phyloP scores from a whole-genome alignment of 2,113 vertebrate species.

The Sporophila hypoxantha region DNA sequence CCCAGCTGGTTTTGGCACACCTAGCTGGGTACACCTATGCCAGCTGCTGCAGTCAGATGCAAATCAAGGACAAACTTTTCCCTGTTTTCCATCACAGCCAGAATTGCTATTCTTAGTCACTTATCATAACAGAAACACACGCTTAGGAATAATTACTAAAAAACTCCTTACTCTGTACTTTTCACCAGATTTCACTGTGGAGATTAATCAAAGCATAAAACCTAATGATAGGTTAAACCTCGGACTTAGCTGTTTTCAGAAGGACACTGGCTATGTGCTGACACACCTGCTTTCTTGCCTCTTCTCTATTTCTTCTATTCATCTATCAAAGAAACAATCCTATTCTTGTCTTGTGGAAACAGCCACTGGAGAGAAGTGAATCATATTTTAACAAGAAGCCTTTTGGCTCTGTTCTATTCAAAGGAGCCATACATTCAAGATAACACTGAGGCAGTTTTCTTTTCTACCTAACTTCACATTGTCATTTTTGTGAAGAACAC shows the following conservation, averaged over 20 bases:
- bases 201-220: slow-evolving; percentile 12
- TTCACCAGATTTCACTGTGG: neutral
- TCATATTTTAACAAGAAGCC: neutral
- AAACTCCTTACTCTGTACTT: neutral
- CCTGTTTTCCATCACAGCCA: neutral
- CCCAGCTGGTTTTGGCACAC: neutral
- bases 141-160: neutral
- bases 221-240: neutral
- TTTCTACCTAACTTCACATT: neutral
- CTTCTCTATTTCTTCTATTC: neutral
- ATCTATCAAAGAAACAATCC: neutral
- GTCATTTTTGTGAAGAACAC: neutral
- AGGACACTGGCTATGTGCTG: neutral
- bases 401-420: neutral
- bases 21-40: neutral
- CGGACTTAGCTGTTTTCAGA: neutral
- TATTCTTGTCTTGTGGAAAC: neutral
- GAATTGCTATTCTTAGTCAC: neutral
- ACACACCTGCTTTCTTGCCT: neutral
- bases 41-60: neutral
- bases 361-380: neutral
- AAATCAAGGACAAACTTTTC: neutral
- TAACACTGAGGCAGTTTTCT: fast-evolving
- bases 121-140: neutral
- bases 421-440: neutral